Percentiles rank a stretch among this genome's conserved stretches.
These are phyloP conservation scores for Lethenteron reissneri DNA, from an alignment of 2,113 vertebrate genomes.

Conservation along the genomic window DNA sequence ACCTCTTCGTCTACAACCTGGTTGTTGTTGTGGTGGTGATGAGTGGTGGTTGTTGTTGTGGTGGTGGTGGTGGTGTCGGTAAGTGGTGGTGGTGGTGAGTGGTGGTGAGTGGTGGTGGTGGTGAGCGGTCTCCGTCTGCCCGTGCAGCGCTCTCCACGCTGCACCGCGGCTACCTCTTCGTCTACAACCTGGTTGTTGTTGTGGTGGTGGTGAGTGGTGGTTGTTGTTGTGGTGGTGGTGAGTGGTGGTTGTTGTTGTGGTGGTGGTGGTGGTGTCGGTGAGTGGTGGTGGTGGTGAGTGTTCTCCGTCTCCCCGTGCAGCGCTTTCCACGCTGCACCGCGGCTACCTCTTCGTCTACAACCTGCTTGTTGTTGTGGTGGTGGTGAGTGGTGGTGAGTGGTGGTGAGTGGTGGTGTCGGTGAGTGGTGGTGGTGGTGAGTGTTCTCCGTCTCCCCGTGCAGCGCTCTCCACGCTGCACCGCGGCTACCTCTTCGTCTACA, in stretches of 20 bases:
- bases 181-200: conserved; percentile 53
- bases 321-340: conserved; percentile 49
- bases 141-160: conserved; percentile 27
- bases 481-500: conserved; percentile 61
- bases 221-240: too few relatives aligned
- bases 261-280: too few relatives aligned
- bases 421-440: neutral
- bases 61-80: too few relatives aligned
- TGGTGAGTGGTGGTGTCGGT: too few relatives aligned
- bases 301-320: conserved; percentile 7
- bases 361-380: too few relatives aligned
- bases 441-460: conserved; percentile 11
- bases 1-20: conserved; percentile 66
- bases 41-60: too few relatives aligned
- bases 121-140: conserved; percentile 7
- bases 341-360: conserved; percentile 60
- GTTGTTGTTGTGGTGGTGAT: conserved; percentile 20
- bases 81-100: neutral
- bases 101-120: too few relatives aligned
- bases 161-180: conserved; percentile 52
- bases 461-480: conserved; percentile 41
- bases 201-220: too few relatives aligned
- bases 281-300: neutral
- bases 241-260: too few relatives aligned
- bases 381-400: too few relatives aligned